Evolutionary conservation across 2,888 invertebrate genomes (phyloP).

Genomic region (Plagodis pulveraria): DNA sequence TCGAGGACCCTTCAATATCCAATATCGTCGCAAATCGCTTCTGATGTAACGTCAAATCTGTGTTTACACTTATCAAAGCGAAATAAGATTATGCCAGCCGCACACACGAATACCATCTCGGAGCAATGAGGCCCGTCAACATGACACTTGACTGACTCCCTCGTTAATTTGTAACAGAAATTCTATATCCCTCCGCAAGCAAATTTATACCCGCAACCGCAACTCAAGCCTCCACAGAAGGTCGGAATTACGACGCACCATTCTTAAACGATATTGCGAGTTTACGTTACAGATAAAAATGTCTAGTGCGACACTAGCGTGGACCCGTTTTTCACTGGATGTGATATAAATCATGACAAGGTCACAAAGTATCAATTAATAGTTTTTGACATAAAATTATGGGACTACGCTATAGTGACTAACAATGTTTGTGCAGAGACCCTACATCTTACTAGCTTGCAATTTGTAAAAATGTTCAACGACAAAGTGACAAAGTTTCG

Average conservation of each 20-base stretch:
- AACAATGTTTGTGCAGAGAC: not conserved
- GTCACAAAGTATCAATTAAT: not conserved
- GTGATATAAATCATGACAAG: constrained; percentile 11
- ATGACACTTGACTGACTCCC: constrained; percentile 77
- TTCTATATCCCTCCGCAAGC: constrained; percentile 53
- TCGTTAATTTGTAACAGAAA: constrained; percentile 78
- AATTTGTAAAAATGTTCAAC: no score
- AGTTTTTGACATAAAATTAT: not conserved
- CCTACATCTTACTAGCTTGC: no score
- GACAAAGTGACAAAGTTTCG: no score
- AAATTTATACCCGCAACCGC: constrained; percentile 56
- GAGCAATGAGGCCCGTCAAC: constrained; percentile 58
- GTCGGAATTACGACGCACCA: constrained; percentile 52
- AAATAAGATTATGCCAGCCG: constrained; percentile 49
- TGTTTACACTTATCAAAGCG: constrained; percentile 55
- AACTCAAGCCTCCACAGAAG: constrained; percentile 44
- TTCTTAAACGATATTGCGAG: constrained; percentile 58
- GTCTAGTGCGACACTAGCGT: constrained; percentile 49
- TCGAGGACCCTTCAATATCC: constrained; percentile 8
- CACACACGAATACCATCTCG: constrained; percentile 57
- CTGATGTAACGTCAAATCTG: constrained; percentile 39
- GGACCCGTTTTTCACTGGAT: constrained; percentile 46
- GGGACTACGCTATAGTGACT: not conserved
- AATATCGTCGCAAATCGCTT: constrained; percentile 29
- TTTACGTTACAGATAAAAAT: constrained; percentile 72